Base-by-base conservation (phyloP, 2,797 vertebrate species). In the Neoniphon sammara region DNA sequence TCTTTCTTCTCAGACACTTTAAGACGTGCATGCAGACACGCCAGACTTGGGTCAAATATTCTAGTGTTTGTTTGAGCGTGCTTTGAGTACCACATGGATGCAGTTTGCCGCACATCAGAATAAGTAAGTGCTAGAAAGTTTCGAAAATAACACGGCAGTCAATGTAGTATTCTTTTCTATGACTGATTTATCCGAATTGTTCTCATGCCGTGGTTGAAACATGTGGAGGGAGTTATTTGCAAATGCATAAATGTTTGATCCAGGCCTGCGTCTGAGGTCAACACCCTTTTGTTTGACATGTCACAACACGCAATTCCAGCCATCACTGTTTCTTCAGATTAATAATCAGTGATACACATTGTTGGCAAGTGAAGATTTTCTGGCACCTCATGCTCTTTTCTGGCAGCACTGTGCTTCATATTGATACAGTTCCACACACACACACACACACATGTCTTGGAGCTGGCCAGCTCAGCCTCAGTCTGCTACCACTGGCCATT, bases 201-300 rank as follows among this genome's bases (percentile, higher is more conserved):
- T 27, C 20, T 55, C 10, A 21, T 31, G 15, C 15, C 20, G 23
- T 25, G 4, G 53, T 58, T 61, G 42, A 53, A 68, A 72, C 12
- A 49, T 4, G 5, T 36, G 52, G 55, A 42, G 10, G 7, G 54
- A 62, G 69, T 77, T 21, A 73, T 78, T 66, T 73, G 34, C 54
- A 72, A 36, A 70, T 18, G 49, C 52, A 75, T 72, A 23, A 61
- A 75, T 71, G 81, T 72, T 72, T 42, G 11, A 42, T 11, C 11
- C 56, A 78, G 66, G 52, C 69, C 20, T 56, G 11, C 66, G n/a
- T 60, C 34, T 17, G 42, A 56, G 53, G 46, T 66, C 23, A 54
- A 49, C 81, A 58, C 47, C 56, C 20, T 53, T 34, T 50, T 34
- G 25, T 27, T 27, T 27, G 34, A 36, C 34, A 7, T 36, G 34